Evolutionary conservation across 2,113 vertebrate genomes (phyloP), one percentile per base, ranked within the genome.

Genomic region (Saiga tatarica): DNA sequence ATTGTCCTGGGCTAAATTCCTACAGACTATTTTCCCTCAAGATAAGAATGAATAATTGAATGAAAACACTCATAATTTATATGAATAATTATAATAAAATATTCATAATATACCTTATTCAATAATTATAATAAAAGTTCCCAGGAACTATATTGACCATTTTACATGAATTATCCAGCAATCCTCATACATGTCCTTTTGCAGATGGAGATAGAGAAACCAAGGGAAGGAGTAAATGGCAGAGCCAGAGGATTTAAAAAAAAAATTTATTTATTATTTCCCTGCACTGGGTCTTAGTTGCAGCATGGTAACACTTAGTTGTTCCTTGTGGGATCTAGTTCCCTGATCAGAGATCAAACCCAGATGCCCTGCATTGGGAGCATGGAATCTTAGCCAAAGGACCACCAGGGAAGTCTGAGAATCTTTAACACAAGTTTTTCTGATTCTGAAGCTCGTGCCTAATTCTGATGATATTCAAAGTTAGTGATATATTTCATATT

Each of bases 11-110:
- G 53, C 91, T 89, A 93, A 94, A 93, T 96, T 97, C 42, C 59
- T 52, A 13, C 28, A 82, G 93, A 74, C 82, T 91, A 52, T 96
- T 96, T 97, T 97, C 59, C 55, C 62, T 59, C 16, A 88, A 96
- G 92, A 97, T 95, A 94, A 96, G 59, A 93, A 89, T 93, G 81
- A 97, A 83, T 86, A 94, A 97, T 94, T 97, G 60, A n/a, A 83
- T 25, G 50, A 83, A 83, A 83, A 83, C 19, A 82, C 79, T 53
- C 79, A 53, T 15, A 53, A 83, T 83, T 83, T 83, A 53, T 82
- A 89, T 79, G 60, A 97, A 71, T 88, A 94, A 97, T 96, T 97
- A 59, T 79, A 78, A 78, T 45, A 78, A 81, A 90, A 78, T 47
- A 47, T 60, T 79, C 71, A 36, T 17, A 79, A n/a, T 16, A 36